Percentiles rank a stretch among this genome's conserved stretches.
Evolutionary conservation across 2,113 vertebrate species (phyloP).

Genomic region (Pachypanchax playfairii): DNA sequence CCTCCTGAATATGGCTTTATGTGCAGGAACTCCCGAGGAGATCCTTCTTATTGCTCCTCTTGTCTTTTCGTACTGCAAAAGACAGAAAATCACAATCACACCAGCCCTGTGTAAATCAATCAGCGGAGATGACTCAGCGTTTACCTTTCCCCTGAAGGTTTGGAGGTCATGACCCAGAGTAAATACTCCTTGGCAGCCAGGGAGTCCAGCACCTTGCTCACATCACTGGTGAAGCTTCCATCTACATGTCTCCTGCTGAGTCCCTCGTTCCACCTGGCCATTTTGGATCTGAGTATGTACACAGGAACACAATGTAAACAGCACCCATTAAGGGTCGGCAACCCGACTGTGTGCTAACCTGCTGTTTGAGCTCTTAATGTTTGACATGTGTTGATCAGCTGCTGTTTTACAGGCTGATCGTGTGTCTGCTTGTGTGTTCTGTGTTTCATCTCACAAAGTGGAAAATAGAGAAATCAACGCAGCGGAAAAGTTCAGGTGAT

Average conservation of each 20-base stretch:
- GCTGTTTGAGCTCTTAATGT: not conserved
- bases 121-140: not conserved
- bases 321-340: conserved; percentile 6
- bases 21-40: conserved; percentile 57
- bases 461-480: conserved; percentile 64
- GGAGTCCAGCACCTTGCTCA: conserved; percentile 92
- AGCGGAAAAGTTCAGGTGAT: conserved; percentile 72
- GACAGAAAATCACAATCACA: conserved; percentile 26
- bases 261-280: conserved; percentile 70
- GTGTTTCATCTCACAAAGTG: conserved; percentile 4
- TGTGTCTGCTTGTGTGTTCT: not conserved
- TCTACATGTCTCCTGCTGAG: conserved; percentile 89
- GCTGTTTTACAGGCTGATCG: conserved; percentile 1
- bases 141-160: conserved; percentile 81
- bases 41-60: conserved; percentile 76
- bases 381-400: not conserved
- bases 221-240: conserved; percentile 95
- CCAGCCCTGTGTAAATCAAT: not conserved
- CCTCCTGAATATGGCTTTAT: conserved; percentile 69
- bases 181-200: conserved; percentile 94
- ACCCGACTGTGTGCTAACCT: not conserved
- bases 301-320: conserved; percentile 63
- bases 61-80: conserved; percentile 78
- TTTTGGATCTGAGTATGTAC: conserved; percentile 81
- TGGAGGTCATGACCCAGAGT: conserved; percentile 93